These are phyloP conservation scores for Conger conger DNA, from an alignment of 2,113 vertebrate genomes.

Conservation along the genomic window DNA sequence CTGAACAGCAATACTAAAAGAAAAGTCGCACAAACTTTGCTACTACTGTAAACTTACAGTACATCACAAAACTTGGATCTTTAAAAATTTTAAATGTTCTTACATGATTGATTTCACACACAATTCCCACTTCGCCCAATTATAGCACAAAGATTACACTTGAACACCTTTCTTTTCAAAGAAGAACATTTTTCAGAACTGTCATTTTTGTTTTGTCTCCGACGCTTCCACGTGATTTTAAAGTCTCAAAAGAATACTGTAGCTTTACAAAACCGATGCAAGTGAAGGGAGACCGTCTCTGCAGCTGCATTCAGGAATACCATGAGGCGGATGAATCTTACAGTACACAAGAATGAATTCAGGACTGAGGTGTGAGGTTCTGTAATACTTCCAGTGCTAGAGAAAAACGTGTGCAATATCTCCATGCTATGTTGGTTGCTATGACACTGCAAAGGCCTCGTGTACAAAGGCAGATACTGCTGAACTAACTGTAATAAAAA, in stretches of 20 bases:
- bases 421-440: neutral
- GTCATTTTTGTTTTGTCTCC: neutral
- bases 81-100: neutral
- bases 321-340: neutral
- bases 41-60: constrained; percentile 7
- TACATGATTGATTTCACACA: neutral
- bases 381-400: constrained; percentile 2
- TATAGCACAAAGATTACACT: constrained; percentile 23
- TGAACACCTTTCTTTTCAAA: constrained; percentile 10
- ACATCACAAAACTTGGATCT: constrained; percentile 6
- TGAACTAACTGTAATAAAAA: constrained; percentile 10
- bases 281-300: neutral
- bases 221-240: neutral
- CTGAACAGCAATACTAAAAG: neutral
- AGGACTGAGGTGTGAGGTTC: constrained; percentile 5
- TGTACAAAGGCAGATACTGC: constrained; percentile 17
- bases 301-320: constrained; percentile 23
- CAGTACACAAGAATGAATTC: constrained; percentile 1
- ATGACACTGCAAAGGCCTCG: constrained; percentile 12
- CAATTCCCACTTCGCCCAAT: constrained; percentile 17
- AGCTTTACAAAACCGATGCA: neutral
- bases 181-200: constrained; percentile 17
- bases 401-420: neutral
- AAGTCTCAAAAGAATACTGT: neutral
- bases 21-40: neutral